Base-by-base conservation (phyloP, 1,140 invertebrate species). In the Pollicipes pollicipes region DNA sequence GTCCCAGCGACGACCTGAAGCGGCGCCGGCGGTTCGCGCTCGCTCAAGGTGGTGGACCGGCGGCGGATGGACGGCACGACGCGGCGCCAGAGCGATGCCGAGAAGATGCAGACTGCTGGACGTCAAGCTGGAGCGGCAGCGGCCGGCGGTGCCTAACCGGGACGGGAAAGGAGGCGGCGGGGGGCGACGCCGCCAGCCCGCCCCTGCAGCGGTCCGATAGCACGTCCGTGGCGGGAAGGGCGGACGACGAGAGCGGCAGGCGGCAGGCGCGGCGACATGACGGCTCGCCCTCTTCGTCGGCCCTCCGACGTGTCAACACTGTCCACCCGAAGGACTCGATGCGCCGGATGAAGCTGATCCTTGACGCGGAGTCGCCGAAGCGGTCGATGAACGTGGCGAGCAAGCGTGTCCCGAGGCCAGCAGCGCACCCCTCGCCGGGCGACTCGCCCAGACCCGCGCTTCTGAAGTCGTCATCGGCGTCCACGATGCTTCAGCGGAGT, bases 311-410 rank as follows among this genome's bases (percentile, higher is more conserved):
- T 10, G 17, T 58, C 10, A 58, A 58, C 45, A 58, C 45, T 2
- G 45, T 58, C 45, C 45, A 58, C 45, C 45, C 45, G 45, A 58
- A 58, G 45, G 45, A 58, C 84, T 85, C 75, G 81, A 84, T 66
- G 64, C 64, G 64, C n/a, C 64, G 64, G 28, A 66, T 66, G 64
- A 27, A 66, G 64, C 64, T 66, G 45, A 58, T 58, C 45, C 45
- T 58, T 10, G 45, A 21, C 6, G 45, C 24, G 45, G 45, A 58
- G 45, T 21, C 45, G 45, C 13, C 13, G 45, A 24, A 21, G 17
- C 13, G 2, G 45, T 58, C 45, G 17, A 21, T 21, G 45, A 13
- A 58, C 2, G 45, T 6, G 32, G 16, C 32, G 16, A 35, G 45
- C 45, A 24, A n/a, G n/a, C n/a, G n/a, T n/a, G n/a, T n/a, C n/a